These are phyloP conservation scores for Petrophora chlorosata DNA, from an alignment of 2,888 invertebrate genomes.

Conservation along the genomic window DNA sequence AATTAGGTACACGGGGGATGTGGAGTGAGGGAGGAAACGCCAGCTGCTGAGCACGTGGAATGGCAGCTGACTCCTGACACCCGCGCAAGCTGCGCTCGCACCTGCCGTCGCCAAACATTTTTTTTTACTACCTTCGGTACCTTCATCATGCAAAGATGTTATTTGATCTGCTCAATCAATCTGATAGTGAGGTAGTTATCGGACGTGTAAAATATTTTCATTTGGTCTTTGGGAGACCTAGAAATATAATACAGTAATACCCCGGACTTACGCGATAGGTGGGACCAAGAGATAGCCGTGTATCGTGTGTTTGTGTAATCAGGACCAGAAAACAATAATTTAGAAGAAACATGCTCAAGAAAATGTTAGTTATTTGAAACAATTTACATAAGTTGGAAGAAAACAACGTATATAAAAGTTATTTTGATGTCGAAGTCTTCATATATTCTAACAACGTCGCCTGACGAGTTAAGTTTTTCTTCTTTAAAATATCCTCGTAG, in stretches of 20 bases:
- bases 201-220: no score
- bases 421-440: constrained; percentile 15
- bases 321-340: no score
- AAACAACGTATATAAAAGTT: constrained; percentile 1
- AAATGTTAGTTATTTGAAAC: no score
- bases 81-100: constrained; percentile 76
- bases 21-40: constrained; percentile 54
- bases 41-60: constrained; percentile 79
- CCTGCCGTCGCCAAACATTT: constrained; percentile 70
- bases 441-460: constrained; percentile 5
- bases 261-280: no score
- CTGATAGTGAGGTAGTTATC: no score
- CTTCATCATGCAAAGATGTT: constrained; percentile 41
- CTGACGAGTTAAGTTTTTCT: constrained; percentile 16
- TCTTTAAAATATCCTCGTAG: constrained; percentile 13
- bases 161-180: constrained; percentile 40
- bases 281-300: no score
- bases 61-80: constrained; percentile 67
- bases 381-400: background rate
- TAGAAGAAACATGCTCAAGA: no score
- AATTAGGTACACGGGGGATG: constrained; percentile 41
- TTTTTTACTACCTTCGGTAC: constrained; percentile 52
- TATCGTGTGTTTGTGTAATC: no score
- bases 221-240: no score
- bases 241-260: background rate